phyloP scores from a whole-genome alignment of 2,888 invertebrate species.

The Silvanus unidentatus region DNA sequence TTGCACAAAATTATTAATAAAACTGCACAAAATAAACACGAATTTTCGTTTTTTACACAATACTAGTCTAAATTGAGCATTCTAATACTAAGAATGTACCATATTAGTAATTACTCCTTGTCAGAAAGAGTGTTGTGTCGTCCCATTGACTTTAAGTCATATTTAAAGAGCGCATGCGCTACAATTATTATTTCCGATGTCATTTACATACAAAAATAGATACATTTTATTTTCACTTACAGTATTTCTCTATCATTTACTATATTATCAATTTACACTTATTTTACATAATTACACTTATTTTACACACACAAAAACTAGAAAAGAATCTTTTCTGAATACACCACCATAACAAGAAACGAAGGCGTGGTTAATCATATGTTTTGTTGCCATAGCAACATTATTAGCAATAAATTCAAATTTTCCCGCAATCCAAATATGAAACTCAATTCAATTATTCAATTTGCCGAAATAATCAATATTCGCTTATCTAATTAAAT shows the following conservation, averaged over 20 bases:
- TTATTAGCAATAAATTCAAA: conserved; percentile 13
- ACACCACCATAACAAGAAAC: conserved; percentile 2
- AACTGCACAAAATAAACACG: conserved; percentile 15
- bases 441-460: too few species aligned
- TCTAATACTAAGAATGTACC: conserved; percentile 27
- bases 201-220: conserved; percentile 19
- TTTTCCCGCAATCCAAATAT: conserved; percentile 14
- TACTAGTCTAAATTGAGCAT: conserved; percentile 21
- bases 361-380: conserved; percentile 34
- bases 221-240: neutral
- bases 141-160: conserved; percentile 32
- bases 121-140: conserved; percentile 28
- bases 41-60: conserved; percentile 17
- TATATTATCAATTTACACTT: too few species aligned
- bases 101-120: conserved; percentile 28
- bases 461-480: too few species aligned
- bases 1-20: conserved; percentile 14
- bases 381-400: conserved; percentile 28
- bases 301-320: too few species aligned
- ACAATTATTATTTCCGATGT: conserved; percentile 21
- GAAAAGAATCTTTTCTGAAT: too few species aligned
- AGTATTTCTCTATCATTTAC: too few species aligned
- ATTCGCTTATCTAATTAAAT: too few species aligned
- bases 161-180: conserved; percentile 23
- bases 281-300: neutral